Percentiles rank a stretch among this genome's conserved stretches.
Conservation (phyloP, 2,888 invertebrate genomes). For the Eupithecia inturbata region DNA sequence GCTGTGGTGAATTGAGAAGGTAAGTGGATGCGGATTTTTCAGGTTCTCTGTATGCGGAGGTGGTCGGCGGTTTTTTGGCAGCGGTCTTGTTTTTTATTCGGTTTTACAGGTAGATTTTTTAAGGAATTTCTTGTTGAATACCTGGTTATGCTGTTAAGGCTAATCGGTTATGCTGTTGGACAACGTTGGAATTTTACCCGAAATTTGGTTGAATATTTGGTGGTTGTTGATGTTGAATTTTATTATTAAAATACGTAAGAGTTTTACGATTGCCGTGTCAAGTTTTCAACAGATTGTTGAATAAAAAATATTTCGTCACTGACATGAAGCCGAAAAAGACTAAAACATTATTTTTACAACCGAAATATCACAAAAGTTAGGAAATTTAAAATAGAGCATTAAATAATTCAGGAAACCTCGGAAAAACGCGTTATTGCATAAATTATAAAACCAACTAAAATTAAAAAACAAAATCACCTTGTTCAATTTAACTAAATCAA, state of each 20-base stretch:
- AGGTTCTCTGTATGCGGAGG: constrained; percentile 1
- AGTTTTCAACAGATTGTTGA: not conserved
- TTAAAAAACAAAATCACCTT: not conserved
- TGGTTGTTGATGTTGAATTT: not conserved
- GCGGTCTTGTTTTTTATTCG: not conserved
- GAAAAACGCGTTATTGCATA: not conserved
- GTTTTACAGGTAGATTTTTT: not conserved
- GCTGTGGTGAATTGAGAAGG: constrained; percentile 61
- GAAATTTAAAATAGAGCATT: not conserved
- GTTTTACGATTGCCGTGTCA: not conserved
- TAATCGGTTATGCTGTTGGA: not conserved
- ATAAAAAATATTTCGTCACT: not conserved
- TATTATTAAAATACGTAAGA: not conserved
- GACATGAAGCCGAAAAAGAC: not conserved
- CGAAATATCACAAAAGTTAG: not conserved
- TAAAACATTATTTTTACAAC: not conserved
- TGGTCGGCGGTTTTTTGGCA: not conserved
- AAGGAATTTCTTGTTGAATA: not conserved
- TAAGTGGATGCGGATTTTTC: constrained; percentile 48
- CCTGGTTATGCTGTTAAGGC: not conserved
- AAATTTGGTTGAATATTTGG: not conserved
- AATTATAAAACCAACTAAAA: not conserved
- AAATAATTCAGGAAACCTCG: not conserved
- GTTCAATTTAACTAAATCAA: too few species aligned
- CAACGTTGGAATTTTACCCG: not conserved